Evolutionary conservation across 2,113 vertebrate species (phyloP), one percentile per base, ranked within the genome.

Genomic region (Centrocercus urophasianus): DNA sequence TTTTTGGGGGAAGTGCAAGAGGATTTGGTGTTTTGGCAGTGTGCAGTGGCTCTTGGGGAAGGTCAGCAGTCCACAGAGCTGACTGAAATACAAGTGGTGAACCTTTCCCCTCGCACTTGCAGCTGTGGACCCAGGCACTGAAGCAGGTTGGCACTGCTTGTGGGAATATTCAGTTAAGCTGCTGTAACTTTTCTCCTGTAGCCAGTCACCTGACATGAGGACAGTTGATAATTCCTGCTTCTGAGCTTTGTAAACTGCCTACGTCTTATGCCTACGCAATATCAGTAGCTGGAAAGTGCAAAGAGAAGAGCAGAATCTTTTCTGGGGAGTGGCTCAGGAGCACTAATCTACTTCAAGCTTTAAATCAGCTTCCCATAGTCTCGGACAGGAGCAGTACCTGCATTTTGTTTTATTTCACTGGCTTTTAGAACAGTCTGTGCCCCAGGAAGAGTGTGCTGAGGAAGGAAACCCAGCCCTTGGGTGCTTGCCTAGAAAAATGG

Each of bases 401-500:
- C 5, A 2, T 91, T 91, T 85, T 85, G 30, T 21, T 86, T 73
- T 66, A 43, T 30, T 91, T 85, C 36, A 42, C 32, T 20, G 14
- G 24, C 6, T 61, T 95, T 93, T 81, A 69, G 94, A 95, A 95
- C 90, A 91, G 48, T 22, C 30, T 75, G 85, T 96, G 76, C 91
- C 90, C 90, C 34, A 42, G 90, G 93, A 94, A 88, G 40, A 90
- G 79, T 82, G 90, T 78, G 64, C 20, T n/a, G 77, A 88, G 95
- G 93, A 95, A 95, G 94, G 94, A 96, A 96, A 81, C 91, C 91
- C 85, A 88, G 45, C 95, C 93, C 88, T 96, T 96, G 94, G 86
- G 96, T 89, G 48, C 54, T 86, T 96, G 96, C 93, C 95, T 93
- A 93, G 90, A 90, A 94, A 95, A 96, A 94, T 95, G 83, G 95